These are phyloP conservation scores for Mola mola DNA, from an alignment of 2,113 vertebrate genomes.

Conservation along the genomic window DNA sequence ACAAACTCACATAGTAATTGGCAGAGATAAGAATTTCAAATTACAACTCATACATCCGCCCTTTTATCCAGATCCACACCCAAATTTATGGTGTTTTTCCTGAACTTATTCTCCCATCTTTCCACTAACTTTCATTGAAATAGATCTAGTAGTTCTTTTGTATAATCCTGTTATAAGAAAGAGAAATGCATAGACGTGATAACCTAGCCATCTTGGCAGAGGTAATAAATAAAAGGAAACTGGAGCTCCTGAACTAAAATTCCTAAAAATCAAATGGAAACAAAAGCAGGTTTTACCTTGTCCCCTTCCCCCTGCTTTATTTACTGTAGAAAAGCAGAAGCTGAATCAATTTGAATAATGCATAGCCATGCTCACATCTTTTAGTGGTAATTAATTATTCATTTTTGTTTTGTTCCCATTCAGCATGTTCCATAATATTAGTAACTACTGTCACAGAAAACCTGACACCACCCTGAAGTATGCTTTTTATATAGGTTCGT, in stretches of 20 bases:
- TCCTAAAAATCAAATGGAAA: slow-evolving; percentile 28
- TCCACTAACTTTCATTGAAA: too few relatives aligned
- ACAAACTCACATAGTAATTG: too few relatives aligned
- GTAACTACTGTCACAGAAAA: slow-evolving; percentile 59
- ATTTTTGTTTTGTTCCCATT: slow-evolving; percentile 60
- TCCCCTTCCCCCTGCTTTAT: slow-evolving; percentile 31
- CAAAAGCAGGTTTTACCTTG: background rate
- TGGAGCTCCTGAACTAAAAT: slow-evolving; percentile 6
- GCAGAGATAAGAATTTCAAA: too few relatives aligned
- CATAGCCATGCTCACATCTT: slow-evolving; percentile 47
- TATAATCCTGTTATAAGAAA: too few relatives aligned
- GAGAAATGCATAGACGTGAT: too few relatives aligned
- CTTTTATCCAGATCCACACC: too few relatives aligned
- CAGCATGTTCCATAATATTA: slow-evolving; percentile 61
- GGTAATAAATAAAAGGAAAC: background rate
- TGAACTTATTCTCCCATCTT: too few relatives aligned
- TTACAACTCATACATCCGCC: too few relatives aligned
- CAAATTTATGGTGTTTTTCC: too few relatives aligned
- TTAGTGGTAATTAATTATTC: slow-evolving; percentile 72
- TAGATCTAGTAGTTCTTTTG: too few relatives aligned
- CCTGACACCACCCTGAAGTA: slow-evolving; percentile 48
- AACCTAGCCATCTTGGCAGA: too few relatives aligned
- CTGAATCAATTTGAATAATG: slow-evolving; percentile 70
- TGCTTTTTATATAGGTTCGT: slow-evolving; percentile 44
- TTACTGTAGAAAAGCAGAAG: slow-evolving; percentile 46